These are phyloP conservation scores for Pantherophis vulpinus DNA, from an alignment of 2,797 vertebrate species.

Conservation along the genomic window DNA sequence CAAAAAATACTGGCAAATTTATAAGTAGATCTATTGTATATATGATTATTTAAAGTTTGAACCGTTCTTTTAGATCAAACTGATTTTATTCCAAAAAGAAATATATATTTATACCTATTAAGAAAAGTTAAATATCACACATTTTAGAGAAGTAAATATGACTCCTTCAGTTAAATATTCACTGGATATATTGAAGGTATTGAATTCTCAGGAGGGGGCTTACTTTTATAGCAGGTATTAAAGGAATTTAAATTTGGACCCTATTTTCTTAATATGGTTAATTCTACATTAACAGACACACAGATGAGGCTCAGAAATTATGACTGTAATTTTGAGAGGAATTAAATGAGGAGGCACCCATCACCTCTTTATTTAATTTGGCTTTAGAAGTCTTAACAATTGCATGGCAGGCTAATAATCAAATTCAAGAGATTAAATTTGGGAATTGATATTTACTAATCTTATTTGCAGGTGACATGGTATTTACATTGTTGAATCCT, in stretches of 20 bases:
- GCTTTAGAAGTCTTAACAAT: background rate
- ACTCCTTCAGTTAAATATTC: background rate
- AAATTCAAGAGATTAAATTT: background rate
- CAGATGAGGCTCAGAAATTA: background rate
- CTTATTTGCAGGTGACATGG: background rate
- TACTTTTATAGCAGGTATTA: background rate
- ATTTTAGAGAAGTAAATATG: background rate
- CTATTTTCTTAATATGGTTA: background rate
- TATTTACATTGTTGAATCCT: background rate
- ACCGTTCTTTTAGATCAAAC: background rate
- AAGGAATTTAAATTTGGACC: background rate
- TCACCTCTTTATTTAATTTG: background rate
- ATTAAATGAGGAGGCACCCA: background rate
- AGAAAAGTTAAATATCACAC: background rate
- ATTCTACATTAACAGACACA: background rate
- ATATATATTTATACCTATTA: background rate
- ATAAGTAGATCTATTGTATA: background rate
- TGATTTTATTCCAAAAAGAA: background rate
- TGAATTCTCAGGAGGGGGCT: background rate
- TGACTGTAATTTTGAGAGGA: background rate
- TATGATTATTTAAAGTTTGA: background rate
- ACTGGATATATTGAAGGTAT: background rate
- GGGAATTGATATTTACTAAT: background rate
- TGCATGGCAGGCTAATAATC: background rate
- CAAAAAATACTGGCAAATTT: background rate